Conservation (phyloP, 2,113 vertebrate species). For the Hystrix cristata region DNA sequence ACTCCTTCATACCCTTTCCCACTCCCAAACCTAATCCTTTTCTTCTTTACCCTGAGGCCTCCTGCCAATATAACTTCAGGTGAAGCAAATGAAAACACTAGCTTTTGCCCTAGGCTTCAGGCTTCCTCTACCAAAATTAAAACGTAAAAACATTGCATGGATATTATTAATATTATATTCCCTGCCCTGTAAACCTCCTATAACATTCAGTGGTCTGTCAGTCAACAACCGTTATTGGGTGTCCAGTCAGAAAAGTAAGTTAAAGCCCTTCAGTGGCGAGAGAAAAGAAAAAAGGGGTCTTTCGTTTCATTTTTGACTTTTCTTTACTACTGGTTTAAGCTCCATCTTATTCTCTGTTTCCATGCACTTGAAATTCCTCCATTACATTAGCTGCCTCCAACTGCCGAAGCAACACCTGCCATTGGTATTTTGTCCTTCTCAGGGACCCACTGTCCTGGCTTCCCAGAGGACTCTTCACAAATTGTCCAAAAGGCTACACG, state of each 20-base stretch:
- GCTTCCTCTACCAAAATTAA: constrained; percentile 82
- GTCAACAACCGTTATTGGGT: constrained; percentile 79
- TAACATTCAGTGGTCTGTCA: constrained; percentile 77
- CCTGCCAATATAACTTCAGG: constrained; percentile 84
- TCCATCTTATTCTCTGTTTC: not conserved
- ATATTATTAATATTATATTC: constrained; percentile 86
- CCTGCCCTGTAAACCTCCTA: constrained; percentile 71
- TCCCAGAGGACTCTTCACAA: not conserved
- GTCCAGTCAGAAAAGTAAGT: constrained; percentile 70
- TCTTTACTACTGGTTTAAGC: not conserved
- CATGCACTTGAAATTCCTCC: not conserved
- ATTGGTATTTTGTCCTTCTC: not conserved
- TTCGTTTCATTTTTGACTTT: not conserved
- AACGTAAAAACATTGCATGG: constrained; percentile 82
- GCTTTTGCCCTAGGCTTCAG: constrained; percentile 75
- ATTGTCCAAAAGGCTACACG: not conserved
- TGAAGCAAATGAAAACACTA: constrained; percentile 84
- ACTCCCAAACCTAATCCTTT: constrained; percentile 82
- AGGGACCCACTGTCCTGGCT: not conserved
- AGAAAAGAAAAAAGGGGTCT: constrained; percentile 7
- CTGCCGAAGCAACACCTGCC: not conserved
- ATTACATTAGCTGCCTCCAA: not conserved
- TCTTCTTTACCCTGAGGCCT: constrained; percentile 80
- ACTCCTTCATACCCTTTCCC: constrained; percentile 80
- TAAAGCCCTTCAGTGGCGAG: constrained; percentile 40